Percentiles rank a stretch among this genome's conserved stretches.
Evolutionary conservation across 2,888 invertebrate genomes (phyloP).

Genomic region (Escarpia spicata): DNA sequence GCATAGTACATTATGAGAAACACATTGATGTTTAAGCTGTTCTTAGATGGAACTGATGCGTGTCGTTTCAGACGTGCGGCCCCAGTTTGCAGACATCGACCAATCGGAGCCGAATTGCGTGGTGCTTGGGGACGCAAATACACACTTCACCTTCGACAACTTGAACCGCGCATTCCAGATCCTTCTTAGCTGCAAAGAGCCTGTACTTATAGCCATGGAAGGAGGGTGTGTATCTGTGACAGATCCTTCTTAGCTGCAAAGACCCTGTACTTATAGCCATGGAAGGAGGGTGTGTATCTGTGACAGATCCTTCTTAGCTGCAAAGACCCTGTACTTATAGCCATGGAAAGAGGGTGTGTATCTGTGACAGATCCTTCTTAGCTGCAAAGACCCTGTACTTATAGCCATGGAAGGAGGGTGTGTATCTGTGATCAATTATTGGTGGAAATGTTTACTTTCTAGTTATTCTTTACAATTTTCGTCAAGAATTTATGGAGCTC

Average conservation of each 20-base stretch:
- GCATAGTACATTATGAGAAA: too few relatives aligned
- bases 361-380: too few relatives aligned
- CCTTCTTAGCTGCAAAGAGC: slow-evolving; percentile 65
- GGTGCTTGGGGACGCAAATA: slow-evolving; percentile 70
- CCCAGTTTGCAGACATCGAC: slow-evolving; percentile 66
- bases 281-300: slow-evolving; percentile 55
- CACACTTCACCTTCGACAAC: slow-evolving; percentile 67
- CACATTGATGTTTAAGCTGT: neutral
- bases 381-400: too few relatives aligned
- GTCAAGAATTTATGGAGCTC: too few relatives aligned
- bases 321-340: slow-evolving; percentile 60
- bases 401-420: too few relatives aligned
- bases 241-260: slow-evolving; percentile 63
- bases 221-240: slow-evolving; percentile 55
- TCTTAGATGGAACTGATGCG: neutral
- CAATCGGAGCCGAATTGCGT: slow-evolving; percentile 69
- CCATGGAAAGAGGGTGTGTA: slow-evolving; percentile 58
- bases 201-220: slow-evolving; percentile 57
- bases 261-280: slow-evolving; percentile 58
- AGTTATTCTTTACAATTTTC: too few relatives aligned
- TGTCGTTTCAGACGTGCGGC: slow-evolving; percentile 59
- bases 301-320: slow-evolving; percentile 63
- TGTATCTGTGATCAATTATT: too few relatives aligned
- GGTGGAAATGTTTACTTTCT: too few relatives aligned
- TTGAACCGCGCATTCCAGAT: slow-evolving; percentile 69